These are phyloP conservation scores for Muscicapa striata DNA, from an alignment of 2,797 vertebrate genomes.

Conservation along the genomic window DNA sequence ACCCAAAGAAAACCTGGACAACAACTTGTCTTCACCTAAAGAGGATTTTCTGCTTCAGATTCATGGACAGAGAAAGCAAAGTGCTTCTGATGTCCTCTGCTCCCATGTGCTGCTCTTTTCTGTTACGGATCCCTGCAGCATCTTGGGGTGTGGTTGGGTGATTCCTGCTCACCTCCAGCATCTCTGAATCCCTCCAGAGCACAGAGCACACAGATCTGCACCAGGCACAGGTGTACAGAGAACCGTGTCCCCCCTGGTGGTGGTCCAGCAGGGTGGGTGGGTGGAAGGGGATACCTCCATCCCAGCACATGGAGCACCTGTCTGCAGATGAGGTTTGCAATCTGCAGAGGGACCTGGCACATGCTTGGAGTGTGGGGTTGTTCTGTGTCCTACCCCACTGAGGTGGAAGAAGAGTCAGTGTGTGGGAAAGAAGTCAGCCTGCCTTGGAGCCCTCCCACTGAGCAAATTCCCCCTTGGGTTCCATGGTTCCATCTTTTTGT, in stretches of 20 bases:
- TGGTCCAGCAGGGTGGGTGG: background rate
- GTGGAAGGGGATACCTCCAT: background rate
- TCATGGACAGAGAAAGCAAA: background rate
- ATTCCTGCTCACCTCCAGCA: background rate
- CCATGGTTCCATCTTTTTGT: background rate
- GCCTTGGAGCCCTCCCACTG: background rate
- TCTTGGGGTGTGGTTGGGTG: background rate
- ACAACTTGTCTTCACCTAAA: background rate
- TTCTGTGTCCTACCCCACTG: background rate
- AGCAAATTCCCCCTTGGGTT: background rate
- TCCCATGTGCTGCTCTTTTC: background rate
- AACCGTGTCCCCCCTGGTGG: fast-evolving
- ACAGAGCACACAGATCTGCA: background rate
- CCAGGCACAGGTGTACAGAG: background rate
- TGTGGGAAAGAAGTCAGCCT: background rate
- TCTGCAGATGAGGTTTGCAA: background rate
- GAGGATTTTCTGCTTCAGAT: background rate
- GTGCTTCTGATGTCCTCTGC: background rate
- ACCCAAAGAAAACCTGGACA: background rate
- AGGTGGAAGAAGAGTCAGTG: background rate
- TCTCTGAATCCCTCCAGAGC: background rate
- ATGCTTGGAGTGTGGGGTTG: background rate
- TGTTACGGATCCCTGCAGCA: background rate
- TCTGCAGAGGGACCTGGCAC: fast-evolving
- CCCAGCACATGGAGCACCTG: fast-evolving